These are phyloP conservation scores for Bursaphelenchus mucronatus DNA, from an alignment of 1,140 invertebrate genomes.

Conservation along the genomic window DNA sequence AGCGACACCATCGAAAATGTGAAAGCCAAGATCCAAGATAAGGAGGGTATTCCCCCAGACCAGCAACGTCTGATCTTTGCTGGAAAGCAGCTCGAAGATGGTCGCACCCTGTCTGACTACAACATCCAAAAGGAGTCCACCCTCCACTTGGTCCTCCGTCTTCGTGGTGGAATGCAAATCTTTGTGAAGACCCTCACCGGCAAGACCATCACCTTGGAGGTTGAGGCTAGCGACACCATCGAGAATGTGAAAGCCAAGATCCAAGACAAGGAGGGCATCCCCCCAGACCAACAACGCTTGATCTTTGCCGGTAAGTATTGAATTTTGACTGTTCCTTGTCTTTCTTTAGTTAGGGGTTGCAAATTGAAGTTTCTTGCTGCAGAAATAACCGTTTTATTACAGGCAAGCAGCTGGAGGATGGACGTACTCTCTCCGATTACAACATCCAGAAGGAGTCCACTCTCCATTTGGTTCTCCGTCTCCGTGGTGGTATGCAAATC, in stretches of 20 bases:
- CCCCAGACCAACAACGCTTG: slow-evolving; percentile 64
- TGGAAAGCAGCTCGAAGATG: slow-evolving; percentile 63
- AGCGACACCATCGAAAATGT: slow-evolving; percentile 63
- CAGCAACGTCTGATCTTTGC: slow-evolving; percentile 57
- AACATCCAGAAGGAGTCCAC: slow-evolving; percentile 69
- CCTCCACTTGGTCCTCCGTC: slow-evolving; percentile 68
- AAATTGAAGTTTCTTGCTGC: not conserved
- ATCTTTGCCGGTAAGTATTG: slow-evolving; percentile 36
- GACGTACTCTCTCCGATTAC: slow-evolving; percentile 71
- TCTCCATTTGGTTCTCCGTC: slow-evolving; percentile 68
- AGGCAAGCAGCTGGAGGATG: slow-evolving; percentile 69
- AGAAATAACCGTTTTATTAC: slow-evolving; percentile 67
- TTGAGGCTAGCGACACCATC: slow-evolving; percentile 65
- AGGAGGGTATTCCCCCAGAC: slow-evolving; percentile 58
- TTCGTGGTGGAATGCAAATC: slow-evolving; percentile 65
- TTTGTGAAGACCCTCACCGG: slow-evolving; percentile 61
- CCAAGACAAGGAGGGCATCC: slow-evolving; percentile 66
- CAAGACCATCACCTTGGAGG: slow-evolving; percentile 62
- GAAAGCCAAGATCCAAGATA: slow-evolving; percentile 63
- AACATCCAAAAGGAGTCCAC: slow-evolving; percentile 72
- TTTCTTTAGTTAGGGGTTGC: not conserved
- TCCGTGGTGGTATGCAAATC: slow-evolving; percentile 72
- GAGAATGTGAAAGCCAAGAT: slow-evolving; percentile 66
- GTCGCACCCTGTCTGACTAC: slow-evolving; percentile 65
- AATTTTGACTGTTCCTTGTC: slow-evolving; percentile 2